phyloP scores from a whole-genome alignment of 2,113 vertebrate species.

The Dasyornis broadbenti region DNA sequence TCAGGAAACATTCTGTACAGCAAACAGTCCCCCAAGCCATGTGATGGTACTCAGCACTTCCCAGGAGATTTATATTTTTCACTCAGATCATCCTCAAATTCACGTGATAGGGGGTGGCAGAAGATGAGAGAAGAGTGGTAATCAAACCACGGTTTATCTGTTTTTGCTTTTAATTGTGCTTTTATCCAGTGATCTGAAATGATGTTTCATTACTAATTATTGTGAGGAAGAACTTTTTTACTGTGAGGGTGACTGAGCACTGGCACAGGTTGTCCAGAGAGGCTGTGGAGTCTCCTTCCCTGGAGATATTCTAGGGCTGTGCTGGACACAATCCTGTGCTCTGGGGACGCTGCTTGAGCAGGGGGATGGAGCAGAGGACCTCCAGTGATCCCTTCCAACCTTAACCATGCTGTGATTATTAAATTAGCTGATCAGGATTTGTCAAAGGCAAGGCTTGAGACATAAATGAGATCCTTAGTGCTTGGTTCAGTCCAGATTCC shows the following conservation, averaged over 20 bases:
- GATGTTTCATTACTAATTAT: neutral
- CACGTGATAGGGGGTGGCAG: neutral
- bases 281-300: neutral
- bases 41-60: neutral
- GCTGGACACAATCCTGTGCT: neutral
- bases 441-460: neutral
- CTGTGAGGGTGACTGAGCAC: neutral
- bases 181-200: neutral
- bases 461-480: neutral
- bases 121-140: neutral
- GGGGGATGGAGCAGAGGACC: neutral
- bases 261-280: neutral
- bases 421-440: neutral
- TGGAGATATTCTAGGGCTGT: neutral
- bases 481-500: neutral
- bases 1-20: neutral
- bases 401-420: neutral
- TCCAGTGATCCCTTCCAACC: neutral
- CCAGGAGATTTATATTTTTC: neutral
- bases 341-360: neutral
- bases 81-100: neutral
- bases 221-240: neutral
- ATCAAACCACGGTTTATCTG: neutral
- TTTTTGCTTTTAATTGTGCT: neutral
- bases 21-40: neutral